phyloP scores from a whole-genome alignment of 2,113 vertebrate species.

The Collichthys lucidus region DNA sequence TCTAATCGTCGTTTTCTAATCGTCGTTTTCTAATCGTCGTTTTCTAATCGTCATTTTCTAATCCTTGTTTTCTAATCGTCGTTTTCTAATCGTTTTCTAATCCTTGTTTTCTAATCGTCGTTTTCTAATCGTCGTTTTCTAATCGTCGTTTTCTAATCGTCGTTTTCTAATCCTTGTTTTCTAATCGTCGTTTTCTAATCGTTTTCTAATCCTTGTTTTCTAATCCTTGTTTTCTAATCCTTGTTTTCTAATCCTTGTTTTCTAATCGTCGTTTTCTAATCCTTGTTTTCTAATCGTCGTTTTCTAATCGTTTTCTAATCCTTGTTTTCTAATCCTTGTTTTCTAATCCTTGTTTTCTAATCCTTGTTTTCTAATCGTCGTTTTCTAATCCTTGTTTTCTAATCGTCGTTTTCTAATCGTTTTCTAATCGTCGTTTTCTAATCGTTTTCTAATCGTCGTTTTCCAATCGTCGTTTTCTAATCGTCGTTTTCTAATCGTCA shows the following conservation, averaged over 20 bases:
- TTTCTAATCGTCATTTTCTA: no score
- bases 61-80: no score
- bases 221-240: no score
- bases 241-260: neutral
- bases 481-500: neutral
- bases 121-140: neutral
- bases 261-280: neutral
- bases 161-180: no score
- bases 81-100: neutral
- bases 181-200: neutral
- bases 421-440: no score
- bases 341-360: no score
- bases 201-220: no score
- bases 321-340: no score
- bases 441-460: neutral
- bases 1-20: no score
- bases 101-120: no score
- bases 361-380: neutral
- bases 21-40: neutral
- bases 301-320: neutral
- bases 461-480: no score
- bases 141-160: neutral
- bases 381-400: no score
- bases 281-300: neutral
- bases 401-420: neutral